Conservation (phyloP, 2,113 vertebrate genomes). For the Erythrocercus mccallii region DNA sequence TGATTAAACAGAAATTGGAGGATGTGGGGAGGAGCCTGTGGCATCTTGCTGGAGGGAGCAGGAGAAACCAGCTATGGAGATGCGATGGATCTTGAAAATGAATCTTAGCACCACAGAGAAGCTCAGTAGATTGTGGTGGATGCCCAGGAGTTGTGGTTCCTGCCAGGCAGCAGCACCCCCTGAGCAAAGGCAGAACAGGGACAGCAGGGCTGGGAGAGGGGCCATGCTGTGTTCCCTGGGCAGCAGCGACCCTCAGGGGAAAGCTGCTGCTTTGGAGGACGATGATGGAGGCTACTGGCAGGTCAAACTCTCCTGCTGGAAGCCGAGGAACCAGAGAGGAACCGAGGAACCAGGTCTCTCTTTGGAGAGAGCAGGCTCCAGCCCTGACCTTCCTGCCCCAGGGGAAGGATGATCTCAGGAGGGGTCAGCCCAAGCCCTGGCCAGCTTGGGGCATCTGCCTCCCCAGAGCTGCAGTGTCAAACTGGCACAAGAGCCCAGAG, state of each 20-base stretch:
- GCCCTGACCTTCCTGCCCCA: background rate
- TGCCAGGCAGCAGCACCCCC: background rate
- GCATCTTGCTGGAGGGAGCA: background rate
- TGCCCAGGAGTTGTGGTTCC: background rate
- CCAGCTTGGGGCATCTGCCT: background rate
- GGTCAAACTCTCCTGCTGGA: background rate
- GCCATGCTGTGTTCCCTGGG: background rate
- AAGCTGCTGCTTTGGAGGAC: background rate
- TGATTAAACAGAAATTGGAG: background rate
- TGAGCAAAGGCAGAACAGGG: background rate
- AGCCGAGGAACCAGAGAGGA: background rate
- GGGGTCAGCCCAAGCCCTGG: rapidly evolving
- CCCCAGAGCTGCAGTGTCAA: background rate
- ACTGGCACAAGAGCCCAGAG: background rate
- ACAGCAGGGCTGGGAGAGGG: background rate
- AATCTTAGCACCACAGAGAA: background rate
- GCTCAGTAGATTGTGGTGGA: background rate
- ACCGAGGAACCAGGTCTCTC: background rate
- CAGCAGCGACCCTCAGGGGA: background rate
- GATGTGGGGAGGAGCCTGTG: background rate
- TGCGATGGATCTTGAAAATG: background rate
- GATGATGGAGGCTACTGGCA: background rate
- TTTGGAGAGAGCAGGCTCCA: background rate
- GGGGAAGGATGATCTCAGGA: background rate
- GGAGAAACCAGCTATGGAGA: background rate